phyloP scores from a whole-genome alignment of 2,888 invertebrate species.

The Trichacis sp. region DNA sequence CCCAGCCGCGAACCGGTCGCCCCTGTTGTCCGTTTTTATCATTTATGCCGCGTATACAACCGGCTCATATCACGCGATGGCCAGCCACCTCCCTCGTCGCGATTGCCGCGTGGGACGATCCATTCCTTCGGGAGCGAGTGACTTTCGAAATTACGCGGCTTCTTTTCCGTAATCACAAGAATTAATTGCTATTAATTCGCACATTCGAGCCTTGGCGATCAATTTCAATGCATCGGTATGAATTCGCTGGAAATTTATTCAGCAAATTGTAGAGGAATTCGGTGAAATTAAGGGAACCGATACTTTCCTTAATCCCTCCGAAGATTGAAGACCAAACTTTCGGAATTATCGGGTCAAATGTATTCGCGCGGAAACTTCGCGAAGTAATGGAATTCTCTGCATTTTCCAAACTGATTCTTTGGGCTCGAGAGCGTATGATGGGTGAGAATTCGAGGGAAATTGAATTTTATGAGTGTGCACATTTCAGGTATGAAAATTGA shows the following conservation, averaged over 20 bases:
- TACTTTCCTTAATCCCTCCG: conserved; percentile 23
- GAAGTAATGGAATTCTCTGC: too few relatives aligned
- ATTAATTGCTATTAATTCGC: not conserved
- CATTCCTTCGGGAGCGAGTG: conserved; percentile 26
- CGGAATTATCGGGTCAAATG: too few relatives aligned
- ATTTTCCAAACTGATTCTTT: too few relatives aligned
- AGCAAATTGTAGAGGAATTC: too few relatives aligned
- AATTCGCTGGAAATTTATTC: too few relatives aligned
- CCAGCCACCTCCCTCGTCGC: conserved; percentile 19
- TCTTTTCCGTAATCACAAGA: not conserved
- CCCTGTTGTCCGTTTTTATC: conserved; percentile 58
- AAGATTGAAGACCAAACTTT: conserved; percentile 6
- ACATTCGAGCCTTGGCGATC: too few relatives aligned
- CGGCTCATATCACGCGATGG: conserved; percentile 55
- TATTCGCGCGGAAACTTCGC: too few relatives aligned
- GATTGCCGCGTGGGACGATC: conserved; percentile 48
- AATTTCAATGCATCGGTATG: too few relatives aligned
- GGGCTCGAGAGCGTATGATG: too few relatives aligned
- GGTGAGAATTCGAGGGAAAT: not conserved
- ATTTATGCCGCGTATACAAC: conserved; percentile 56
- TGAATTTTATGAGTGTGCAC: too few relatives aligned
- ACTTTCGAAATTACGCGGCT: conserved; percentile 6
- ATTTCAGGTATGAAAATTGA: too few relatives aligned
- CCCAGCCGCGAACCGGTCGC: conserved; percentile 55
- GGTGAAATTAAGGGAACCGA: too few relatives aligned